Conservation (phyloP, 2,797 vertebrate genomes). For the Betta splendens region DNA sequence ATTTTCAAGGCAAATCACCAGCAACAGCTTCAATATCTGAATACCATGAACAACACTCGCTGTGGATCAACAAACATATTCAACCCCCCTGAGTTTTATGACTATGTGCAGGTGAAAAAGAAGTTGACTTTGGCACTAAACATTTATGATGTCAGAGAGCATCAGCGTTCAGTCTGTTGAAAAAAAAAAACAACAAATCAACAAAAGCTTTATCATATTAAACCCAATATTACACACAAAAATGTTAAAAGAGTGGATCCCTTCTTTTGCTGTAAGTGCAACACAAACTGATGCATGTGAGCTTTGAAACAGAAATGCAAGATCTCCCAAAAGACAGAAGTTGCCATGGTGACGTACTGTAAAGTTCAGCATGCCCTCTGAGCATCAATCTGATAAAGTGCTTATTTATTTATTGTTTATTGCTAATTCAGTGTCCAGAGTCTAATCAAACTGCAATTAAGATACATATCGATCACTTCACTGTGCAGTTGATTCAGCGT, state of each 20-base stretch:
- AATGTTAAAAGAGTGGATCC: neutral
- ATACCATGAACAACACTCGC: conserved; percentile 12
- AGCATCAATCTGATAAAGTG: conserved; percentile 7
- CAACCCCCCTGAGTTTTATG: conserved; percentile 62
- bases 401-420: too few relatives aligned
- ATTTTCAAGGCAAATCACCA: conserved; percentile 34
- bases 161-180: too few relatives aligned
- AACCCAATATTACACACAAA: conserved; percentile 3
- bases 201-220: conserved; percentile 1
- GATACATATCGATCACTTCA: neutral
- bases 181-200: conserved; percentile 12
- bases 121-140: conserved; percentile 45
- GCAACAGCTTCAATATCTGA: conserved; percentile 10
- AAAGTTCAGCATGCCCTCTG: conserved; percentile 9
- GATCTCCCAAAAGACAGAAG: conserved; percentile 4
- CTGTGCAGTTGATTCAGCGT: conserved; percentile 10
- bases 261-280: conserved; percentile 14
- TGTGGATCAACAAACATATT: conserved; percentile 17
- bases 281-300: conserved; percentile 24
- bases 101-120: conserved; percentile 20
- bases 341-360: conserved; percentile 7
- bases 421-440: conserved; percentile 18
- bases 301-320: conserved; percentile 6
- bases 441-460: conserved; percentile 8
- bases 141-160: neutral